Evolutionary conservation across 2,113 vertebrate genomes (phyloP), one percentile per base, ranked within the genome.

Genomic region (Amblyopsis rosae): DNA sequence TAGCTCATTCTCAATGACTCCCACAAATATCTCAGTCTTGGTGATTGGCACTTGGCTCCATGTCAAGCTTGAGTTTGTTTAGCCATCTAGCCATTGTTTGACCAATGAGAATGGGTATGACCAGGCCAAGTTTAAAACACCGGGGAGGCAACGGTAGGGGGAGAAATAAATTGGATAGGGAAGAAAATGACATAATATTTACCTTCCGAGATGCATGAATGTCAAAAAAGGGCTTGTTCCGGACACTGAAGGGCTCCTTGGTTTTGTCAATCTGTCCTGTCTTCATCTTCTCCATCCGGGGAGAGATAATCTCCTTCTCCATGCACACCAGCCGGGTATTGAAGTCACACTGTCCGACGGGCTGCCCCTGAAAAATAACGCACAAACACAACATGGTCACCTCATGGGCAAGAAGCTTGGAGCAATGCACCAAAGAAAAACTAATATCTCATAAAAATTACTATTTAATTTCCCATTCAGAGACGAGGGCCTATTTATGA

Each of bases 331-430:
- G 93, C 9, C 96, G 93, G 80, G 94, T 91, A 70, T 94, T 96
- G 88, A 99, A 99, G 87, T 99, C 96, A 76, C 98, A 99, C 45
- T 97, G 96, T 71, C 98, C 97, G 86, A 99, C 98, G 17, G 96
- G 95, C 68, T 98, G 95, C 15, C 93, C 95, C 97, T 99, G 90
- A 15, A 88, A 92, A 83, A 79, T 59, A 81, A 85, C 67, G 49
- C 13, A 87, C 66, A 59, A 33, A 78, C 26, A 76, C 41, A 16
- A 69, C 53, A 10, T 35, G 1, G 4, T 55, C 33, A 72, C 58
- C 16, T 19, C 8, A 65, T 50, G 10, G 26, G 10, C 32, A 58
- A 19, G 19, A 17, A 56, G n/a, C 19, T 17, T 56, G 19, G 2
- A 56, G 16, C 15, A 56, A 10, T 56, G 16, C 16, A 56, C 53